Conservation (phyloP, 2,888 invertebrate species). For the Eristalinus aeneus region DNA sequence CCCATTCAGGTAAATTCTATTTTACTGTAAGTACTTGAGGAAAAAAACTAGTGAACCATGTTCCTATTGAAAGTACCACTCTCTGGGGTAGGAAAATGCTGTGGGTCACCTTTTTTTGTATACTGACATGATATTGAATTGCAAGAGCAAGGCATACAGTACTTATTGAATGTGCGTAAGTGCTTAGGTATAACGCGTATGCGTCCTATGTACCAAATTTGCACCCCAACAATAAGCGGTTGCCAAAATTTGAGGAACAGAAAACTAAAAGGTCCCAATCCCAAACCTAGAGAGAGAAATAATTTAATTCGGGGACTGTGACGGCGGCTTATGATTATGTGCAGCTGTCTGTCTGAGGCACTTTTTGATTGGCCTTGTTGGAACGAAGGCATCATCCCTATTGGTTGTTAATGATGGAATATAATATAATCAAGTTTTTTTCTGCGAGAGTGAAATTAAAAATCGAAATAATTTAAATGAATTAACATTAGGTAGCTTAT, state of each 20-base stretch:
- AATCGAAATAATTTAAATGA: neutral
- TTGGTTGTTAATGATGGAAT: neutral
- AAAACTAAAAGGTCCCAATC: conserved; percentile 19
- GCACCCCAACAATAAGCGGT: conserved; percentile 40
- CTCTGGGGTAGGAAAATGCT: conserved; percentile 1
- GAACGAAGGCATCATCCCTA: neutral
- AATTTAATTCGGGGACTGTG: conserved; percentile 3
- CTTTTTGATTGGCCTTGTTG: conserved; percentile 28
- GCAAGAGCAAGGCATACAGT: conserved; percentile 1
- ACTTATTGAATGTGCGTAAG: conserved; percentile 13
- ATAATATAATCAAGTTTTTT: neutral
- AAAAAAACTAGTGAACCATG: neutral
- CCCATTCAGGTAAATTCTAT: neutral
- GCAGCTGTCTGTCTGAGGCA: conserved; percentile 38
- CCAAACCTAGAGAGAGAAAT: conserved; percentile 10
- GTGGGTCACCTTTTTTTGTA: conserved; percentile 16
- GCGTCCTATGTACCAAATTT: conserved; percentile 46
- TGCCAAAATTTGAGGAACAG: conserved; percentile 5
- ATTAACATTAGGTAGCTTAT: neutral
- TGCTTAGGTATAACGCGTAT: conserved; percentile 32
- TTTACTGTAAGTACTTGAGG: neutral
- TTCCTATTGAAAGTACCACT: neutral
- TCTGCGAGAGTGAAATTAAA: neutral
- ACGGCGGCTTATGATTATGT: conserved; percentile 11
- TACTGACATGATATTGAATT: conserved; percentile 31